Base-by-base conservation (phyloP, 2,113 vertebrate species). In the Megaleporinus macrocephalus region DNA sequence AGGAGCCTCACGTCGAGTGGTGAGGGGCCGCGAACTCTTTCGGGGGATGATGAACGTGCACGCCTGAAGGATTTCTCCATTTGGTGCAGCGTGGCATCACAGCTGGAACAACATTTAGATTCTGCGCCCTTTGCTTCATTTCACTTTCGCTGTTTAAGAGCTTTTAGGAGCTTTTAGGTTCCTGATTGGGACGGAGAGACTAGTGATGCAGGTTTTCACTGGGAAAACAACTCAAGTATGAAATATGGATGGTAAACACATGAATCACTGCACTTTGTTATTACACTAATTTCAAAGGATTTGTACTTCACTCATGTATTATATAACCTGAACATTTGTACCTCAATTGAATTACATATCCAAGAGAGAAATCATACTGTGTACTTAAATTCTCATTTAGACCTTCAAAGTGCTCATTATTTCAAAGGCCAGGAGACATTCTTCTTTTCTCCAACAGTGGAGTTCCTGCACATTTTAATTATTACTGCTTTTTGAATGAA, bases 21-120 rank as follows among this genome's bases (percentile, higher is more conserved):
- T 12, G 10, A 76, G 59, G 61, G 47, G 82, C 63, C 51, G 61
- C 70, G 69, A 82, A 79, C 72, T 57, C 47, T 86, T 79, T 41
- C 27, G 74, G 47, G n/a, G 30, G 75, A 24, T 24, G 33, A 61
- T 61, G 55, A 81, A 73, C 27, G 61, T 41, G 51, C 73, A 41
- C n/a, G 76, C 55, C 80, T 57, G 55, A 85, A 70, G 47, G 51
- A 49, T 49, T 81, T 82, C 51, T 68, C 15, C 53, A 65, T 33
- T 24, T 75, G n/a, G 62, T 41, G 53, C 53, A 66, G 49, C 53
- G 15, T 47, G 0, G 26, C 71, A 24, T 73, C 44, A 74, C 30
- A 72, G 70, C 24, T 68, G 63, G 29, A 61, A n/a, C 4, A 47
- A 7, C 51, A 68, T 79, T 79, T 79, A 47, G 20, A 75, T 49